Evolutionary conservation across 2,113 vertebrate genomes (phyloP), one percentile per base, ranked within the genome.

Genomic region (Anoura caudifer): DNA sequence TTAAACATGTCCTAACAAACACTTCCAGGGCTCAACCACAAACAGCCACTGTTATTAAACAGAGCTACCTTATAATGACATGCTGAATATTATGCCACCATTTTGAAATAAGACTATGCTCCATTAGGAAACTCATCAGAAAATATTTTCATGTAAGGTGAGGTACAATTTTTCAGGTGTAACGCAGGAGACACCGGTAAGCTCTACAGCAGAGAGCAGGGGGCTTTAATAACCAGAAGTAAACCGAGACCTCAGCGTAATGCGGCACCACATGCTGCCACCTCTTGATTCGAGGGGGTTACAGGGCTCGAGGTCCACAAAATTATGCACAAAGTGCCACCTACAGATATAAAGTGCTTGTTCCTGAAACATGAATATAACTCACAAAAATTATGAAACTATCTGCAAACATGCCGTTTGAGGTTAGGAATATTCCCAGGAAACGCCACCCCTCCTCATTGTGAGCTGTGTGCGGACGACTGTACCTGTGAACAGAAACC

Each of bases 41-140:
- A 70, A 83, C 22, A 87, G 56, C 31, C n/a, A 50, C 50, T 84
- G 43, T 16, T 86, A 33, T 54, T 63, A 19, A 76, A 20, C 4
- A 20, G 36, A 72, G 45, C 38, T 33, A 28, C 65, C 59, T 84
- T 52, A 82, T 38, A 36, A 87, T 22, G 45, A 38, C 50, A 56
- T n/a, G 28, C 54, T 19, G 31, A 76, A 38, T 54, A 52, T 28
- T 28, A n/a, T 47, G 12, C 19, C 28, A 89, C 36, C 56, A 61
- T 77, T 91, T 77, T 90, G 65, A 96, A 94, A 61, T 83, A 86
- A 87, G 81, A 69, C 56, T 73, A 38, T n/a, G 36, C 9, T 41
- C 75, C 43, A n/a, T 41, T 16, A 36, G 59, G 50, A 95, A 82
- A 92, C 52, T 26, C 41, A 79, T 28, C 47, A 45, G 80, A 56